These are phyloP conservation scores for Ethmia dodecea DNA, from an alignment of 2,888 invertebrate species.

Conservation along the genomic window DNA sequence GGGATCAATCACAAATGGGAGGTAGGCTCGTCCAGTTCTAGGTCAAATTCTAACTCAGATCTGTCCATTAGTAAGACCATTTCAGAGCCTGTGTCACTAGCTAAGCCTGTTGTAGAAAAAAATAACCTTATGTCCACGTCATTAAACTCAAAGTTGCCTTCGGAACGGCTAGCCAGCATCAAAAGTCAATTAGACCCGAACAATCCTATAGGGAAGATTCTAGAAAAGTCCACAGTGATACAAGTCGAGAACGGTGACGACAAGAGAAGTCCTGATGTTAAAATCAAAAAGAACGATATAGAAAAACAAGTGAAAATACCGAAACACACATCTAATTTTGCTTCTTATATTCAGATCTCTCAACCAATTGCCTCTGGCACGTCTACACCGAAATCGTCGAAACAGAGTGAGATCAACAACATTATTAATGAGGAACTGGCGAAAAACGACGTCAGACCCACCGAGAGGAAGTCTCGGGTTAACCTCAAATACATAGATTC, in stretches of 20 bases:
- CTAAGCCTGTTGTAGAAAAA: conserved; percentile 51
- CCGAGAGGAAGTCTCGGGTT: conserved; percentile 41
- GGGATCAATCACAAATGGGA: conserved; percentile 51
- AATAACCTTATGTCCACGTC: conserved; percentile 51
- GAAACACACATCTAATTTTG: conserved; percentile 78
- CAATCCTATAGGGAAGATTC: conserved; percentile 70
- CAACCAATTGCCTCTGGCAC: conserved; percentile 66
- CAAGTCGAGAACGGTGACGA: conserved; percentile 67
- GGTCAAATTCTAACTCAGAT: conserved; percentile 62
- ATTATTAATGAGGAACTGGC: conserved; percentile 31
- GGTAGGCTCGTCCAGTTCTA: conserved; percentile 43
- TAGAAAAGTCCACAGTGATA: conserved; percentile 71
- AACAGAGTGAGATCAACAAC: conserved; percentile 33
- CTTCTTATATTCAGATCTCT: conserved; percentile 78
- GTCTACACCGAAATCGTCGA: conserved; percentile 36
- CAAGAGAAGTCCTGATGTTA: conserved; percentile 35
- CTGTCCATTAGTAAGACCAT: conserved; percentile 64
- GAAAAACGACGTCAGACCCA: conserved; percentile 32
- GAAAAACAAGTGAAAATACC: conserved; percentile 66
- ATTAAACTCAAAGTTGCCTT: conserved; percentile 52
- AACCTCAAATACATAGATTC: conserved; percentile 61
- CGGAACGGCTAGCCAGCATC: conserved; percentile 62
- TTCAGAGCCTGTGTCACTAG: conserved; percentile 59
- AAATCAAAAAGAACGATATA: conserved; percentile 56
- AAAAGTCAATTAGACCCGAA: conserved; percentile 71